Percentiles rank a stretch among this genome's conserved stretches.
phyloP scores from a whole-genome alignment of 2,113 vertebrate genomes.

The Thamnophis sirtalis region DNA sequence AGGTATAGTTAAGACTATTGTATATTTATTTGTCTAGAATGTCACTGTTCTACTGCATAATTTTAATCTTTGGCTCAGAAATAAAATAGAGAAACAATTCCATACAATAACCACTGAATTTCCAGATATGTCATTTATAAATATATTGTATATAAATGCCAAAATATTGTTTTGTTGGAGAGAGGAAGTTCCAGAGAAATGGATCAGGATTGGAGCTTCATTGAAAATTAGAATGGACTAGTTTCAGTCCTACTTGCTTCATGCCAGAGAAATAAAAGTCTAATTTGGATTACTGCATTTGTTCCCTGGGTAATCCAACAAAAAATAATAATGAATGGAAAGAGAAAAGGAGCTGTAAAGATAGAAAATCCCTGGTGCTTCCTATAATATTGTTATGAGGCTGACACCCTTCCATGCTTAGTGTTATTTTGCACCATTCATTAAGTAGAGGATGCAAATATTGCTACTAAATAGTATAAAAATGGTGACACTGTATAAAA shows the following conservation, averaged over 20 bases:
- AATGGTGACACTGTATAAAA: constrained; percentile 18
- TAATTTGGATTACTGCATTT: neutral
- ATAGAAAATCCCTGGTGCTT: neutral
- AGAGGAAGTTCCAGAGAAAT: neutral
- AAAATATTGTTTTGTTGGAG: neutral
- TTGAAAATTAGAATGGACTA: neutral
- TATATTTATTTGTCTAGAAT: neutral
- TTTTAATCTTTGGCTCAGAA: neutral
- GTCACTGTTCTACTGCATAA: neutral
- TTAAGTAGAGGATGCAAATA: neutral
- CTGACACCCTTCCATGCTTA: neutral
- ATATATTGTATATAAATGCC: neutral
- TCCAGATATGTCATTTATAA: neutral
- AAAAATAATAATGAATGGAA: neutral
- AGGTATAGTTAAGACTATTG: neutral
- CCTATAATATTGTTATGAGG: neutral
- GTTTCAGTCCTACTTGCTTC: neutral
- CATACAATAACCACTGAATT: neutral
- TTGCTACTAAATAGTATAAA: neutral
- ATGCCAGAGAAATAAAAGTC: neutral
- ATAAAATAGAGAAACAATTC: neutral
- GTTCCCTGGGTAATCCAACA: neutral
- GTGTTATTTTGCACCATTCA: neutral
- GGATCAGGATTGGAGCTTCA: neutral
- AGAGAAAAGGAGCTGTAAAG: neutral